Conservation (phyloP, 1,140 invertebrate species). For the Drosophila subobscura region DNA sequence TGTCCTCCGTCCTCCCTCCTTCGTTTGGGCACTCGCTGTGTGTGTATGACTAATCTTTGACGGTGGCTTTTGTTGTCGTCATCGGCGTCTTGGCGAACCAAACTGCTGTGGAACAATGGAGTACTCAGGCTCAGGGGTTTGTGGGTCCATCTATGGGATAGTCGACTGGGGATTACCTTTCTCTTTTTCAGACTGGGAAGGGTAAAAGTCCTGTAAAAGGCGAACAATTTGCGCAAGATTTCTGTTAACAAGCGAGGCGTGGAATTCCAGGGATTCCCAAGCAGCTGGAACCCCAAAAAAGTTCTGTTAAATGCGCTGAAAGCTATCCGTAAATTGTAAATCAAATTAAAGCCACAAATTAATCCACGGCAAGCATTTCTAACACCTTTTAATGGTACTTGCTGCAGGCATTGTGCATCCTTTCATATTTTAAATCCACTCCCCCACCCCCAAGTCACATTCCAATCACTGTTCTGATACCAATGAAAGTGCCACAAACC, state of each 20-base stretch:
- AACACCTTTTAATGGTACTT: too few relatives aligned
- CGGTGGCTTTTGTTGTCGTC: constrained; percentile 55
- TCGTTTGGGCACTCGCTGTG: constrained; percentile 39
- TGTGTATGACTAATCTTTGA: constrained; percentile 78
- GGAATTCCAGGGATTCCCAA: too few relatives aligned
- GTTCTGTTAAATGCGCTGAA: too few relatives aligned
- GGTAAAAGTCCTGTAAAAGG: too few relatives aligned
- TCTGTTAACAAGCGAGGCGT: too few relatives aligned
- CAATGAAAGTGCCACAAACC: too few relatives aligned
- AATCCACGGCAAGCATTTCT: too few relatives aligned
- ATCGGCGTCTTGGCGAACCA: constrained; percentile 54
- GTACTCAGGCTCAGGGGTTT: neutral
- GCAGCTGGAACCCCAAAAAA: neutral
- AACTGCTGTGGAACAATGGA: constrained; percentile 56
- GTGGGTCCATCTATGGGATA: neutral
- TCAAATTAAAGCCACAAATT: too few relatives aligned
- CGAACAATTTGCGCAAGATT: too few relatives aligned
- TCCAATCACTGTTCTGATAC: too few relatives aligned
- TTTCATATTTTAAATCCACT: neutral
- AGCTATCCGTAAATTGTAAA: too few relatives aligned
- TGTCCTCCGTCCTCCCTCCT: constrained; percentile 14
- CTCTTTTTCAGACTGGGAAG: neutral
- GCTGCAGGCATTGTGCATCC: neutral
- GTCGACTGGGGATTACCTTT: constrained; percentile 27
- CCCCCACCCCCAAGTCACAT: neutral